Evolutionary conservation across 1,140 invertebrate species (phyloP), one percentile per base, ranked within the genome.

Genomic region (Apocrypta bakeri): DNA sequence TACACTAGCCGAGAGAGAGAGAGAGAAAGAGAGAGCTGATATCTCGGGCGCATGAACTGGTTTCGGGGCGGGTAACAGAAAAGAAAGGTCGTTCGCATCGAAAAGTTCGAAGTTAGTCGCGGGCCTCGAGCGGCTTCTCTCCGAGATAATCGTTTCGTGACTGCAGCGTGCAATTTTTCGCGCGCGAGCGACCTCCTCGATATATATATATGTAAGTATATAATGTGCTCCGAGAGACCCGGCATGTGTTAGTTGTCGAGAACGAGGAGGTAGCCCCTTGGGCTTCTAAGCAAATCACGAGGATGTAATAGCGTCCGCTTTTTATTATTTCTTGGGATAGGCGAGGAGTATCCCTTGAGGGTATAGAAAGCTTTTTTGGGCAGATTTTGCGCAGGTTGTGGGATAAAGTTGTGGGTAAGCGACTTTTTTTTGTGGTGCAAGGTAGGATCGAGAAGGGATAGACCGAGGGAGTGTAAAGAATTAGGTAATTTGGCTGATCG

Each of bases 71-170:
- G 56, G 24, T 24, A n/a, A 48, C 24, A 71, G 79, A 56, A 29
- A 64, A 37, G 71, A 82, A 82, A 82, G 81, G 81, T 82, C 68
- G 64, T 82, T 82, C 81, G 81, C 80, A 82, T 82, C 80, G 42
- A 48, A 71, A 82, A 76, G 80, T 82, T 82, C 63, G 48, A 75
- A 66, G 79, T 80, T 80, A 29, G 69, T 80, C 69, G 78, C 64
- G 29, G 21, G 29, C 68, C 68, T 37, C 61, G 33, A 40, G 31
- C 31, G 21, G 68, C 68, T 11, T n/a, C 29, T 48, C 8, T 8
- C 37, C 9, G 21, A 61, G 64, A 76, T 76, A 76, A 82, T 82
- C 73, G 72, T 37, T 82, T 76, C 73, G 73, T 76, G 63, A 82
- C 80, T 71, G 64, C 40, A 56, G 9, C 71, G 40, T 81, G 72